Percentiles rank a stretch among this genome's conserved stretches.
Evolutionary conservation across 2,888 invertebrate genomes (phyloP).

Genomic region (Pegoplata infirma): DNA sequence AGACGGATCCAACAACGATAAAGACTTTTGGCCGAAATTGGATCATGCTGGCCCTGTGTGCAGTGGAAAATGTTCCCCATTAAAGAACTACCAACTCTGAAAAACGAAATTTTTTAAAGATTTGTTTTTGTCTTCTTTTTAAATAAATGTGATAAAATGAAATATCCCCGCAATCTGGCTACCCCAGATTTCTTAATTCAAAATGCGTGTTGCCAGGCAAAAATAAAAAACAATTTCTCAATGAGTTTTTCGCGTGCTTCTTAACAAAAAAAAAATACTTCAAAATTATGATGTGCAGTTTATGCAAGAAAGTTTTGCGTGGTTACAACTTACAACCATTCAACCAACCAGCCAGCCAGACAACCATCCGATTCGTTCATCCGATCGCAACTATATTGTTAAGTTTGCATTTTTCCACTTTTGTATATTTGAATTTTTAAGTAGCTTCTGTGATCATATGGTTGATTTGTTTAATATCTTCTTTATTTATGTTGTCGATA

Average conservation of each 20-base stretch:
- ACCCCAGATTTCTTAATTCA: not conserved
- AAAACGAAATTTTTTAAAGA: too few relatives aligned
- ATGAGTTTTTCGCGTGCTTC: conserved; percentile 48
- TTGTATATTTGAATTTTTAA: conserved; percentile 28
- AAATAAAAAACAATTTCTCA: conserved; percentile 35
- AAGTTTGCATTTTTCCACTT: not conserved
- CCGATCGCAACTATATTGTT: too few relatives aligned
- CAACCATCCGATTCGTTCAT: not conserved
- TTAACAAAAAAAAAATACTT: conserved; percentile 5
- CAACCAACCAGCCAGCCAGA: too few relatives aligned
- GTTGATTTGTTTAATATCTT: conserved; percentile 61
- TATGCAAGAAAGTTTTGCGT: conserved; percentile 20
- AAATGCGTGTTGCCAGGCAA: conserved; percentile 33
- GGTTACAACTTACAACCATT: conserved; percentile 6
- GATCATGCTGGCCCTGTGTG: too few relatives aligned
- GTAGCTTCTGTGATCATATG: conserved; percentile 60
- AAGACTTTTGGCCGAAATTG: too few relatives aligned
- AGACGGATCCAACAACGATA: too few relatives aligned
- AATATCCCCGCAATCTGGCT: conserved; percentile 18
- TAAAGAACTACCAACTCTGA: too few relatives aligned
- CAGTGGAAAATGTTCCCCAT: too few relatives aligned
- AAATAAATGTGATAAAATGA: too few relatives aligned
- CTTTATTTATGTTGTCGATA: conserved; percentile 63
- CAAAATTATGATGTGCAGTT: conserved; percentile 55
- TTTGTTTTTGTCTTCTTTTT: too few relatives aligned